These are phyloP conservation scores for Drosophila nigritarsus DNA, from an alignment of 2,888 invertebrate species.

Conservation along the genomic window DNA sequence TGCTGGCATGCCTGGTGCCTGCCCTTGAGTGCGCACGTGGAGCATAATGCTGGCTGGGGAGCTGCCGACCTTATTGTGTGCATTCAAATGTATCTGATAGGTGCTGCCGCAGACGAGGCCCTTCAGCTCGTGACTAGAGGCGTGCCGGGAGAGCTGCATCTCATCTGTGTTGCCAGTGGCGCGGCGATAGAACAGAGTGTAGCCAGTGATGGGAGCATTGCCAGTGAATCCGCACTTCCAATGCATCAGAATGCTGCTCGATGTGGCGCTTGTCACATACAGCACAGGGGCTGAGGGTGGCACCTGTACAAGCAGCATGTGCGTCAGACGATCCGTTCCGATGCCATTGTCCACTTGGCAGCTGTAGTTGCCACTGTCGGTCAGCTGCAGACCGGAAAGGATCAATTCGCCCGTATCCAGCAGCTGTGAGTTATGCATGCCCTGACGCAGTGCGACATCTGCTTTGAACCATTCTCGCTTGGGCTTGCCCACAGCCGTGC, in stretches of 20 bases:
- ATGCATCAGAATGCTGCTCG: constrained; percentile 90
- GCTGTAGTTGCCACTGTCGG: constrained; percentile 90
- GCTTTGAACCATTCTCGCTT: constrained; percentile 89
- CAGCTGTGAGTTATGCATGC: constrained; percentile 87
- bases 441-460: constrained; percentile 87
- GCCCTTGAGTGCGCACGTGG: constrained; percentile 90
- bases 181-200: constrained; percentile 88
- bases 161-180: constrained; percentile 89
- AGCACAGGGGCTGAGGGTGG: constrained; percentile 91
- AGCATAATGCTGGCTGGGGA: constrained; percentile 89
- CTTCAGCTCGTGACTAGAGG: constrained; percentile 89
- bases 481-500: constrained; percentile 89
- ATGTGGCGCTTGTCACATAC: constrained; percentile 91
- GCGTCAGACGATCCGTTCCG: constrained; percentile 89
- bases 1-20: constrained; percentile 89
- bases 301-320: constrained; percentile 89
- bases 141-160: constrained; percentile 88
- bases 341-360: constrained; percentile 89
- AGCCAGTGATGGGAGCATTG: constrained; percentile 89
- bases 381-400: constrained; percentile 88
- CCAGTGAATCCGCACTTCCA: constrained; percentile 91
- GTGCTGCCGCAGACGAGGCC: constrained; percentile 90
- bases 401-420: constrained; percentile 89
- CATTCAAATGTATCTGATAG: constrained; percentile 89
- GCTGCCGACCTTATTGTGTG: constrained; percentile 90